These are phyloP conservation scores for Polypedilum pembai DNA, from an alignment of 1,140 invertebrate genomes.

Conservation along the genomic window DNA sequence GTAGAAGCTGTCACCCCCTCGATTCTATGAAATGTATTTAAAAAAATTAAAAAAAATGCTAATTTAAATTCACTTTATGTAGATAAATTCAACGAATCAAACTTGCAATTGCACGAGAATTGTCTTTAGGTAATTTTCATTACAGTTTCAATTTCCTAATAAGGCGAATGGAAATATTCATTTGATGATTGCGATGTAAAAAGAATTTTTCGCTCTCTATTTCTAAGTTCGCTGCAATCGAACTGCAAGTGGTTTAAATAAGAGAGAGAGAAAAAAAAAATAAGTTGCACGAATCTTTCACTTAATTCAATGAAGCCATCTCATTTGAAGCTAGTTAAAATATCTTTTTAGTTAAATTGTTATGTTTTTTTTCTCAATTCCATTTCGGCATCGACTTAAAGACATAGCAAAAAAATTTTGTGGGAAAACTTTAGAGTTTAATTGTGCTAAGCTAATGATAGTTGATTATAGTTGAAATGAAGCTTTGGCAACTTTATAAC, in stretches of 20 bases:
- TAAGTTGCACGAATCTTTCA: constrained; percentile 18
- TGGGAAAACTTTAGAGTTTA: background rate
- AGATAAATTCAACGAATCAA: too few species aligned
- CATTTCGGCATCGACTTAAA: background rate
- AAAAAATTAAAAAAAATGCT: too few species aligned
- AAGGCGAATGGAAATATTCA: too few species aligned
- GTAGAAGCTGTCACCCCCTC: too few species aligned
- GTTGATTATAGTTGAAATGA: constrained; percentile 4
- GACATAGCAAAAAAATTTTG: background rate
- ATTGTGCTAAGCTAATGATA: background rate
- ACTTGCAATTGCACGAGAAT: too few species aligned
- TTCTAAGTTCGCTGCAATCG: background rate
- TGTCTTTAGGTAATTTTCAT: too few species aligned
- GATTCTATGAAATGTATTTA: too few species aligned
- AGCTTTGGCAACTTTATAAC: constrained; percentile 17
- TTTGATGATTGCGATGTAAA: background rate
- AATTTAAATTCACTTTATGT: too few species aligned
- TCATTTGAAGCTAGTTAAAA: constrained; percentile 9
- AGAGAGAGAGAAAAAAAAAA: background rate
- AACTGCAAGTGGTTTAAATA: background rate
- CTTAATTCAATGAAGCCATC: background rate
- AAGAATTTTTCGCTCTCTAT: background rate
- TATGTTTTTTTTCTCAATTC: background rate
- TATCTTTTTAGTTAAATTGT: constrained; percentile 14
- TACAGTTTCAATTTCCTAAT: too few species aligned